A percentile compares a stretch with the other conserved stretches of the same genome.
Evolutionary conservation across 1,140 invertebrate species (phyloP).

Genomic region (Pogonus chalceus): DNA sequence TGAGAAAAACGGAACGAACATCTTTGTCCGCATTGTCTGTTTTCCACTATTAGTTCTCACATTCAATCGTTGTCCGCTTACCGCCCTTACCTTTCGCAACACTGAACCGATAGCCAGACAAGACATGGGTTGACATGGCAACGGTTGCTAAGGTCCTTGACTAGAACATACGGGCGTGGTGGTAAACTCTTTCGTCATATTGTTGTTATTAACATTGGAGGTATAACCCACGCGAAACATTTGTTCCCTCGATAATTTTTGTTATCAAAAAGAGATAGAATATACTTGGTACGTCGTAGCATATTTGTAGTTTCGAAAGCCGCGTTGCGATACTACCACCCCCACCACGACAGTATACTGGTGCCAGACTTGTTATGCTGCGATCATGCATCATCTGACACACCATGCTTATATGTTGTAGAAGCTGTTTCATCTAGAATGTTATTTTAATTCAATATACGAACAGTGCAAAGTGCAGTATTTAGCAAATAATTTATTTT

Average conservation of each 20-base stretch:
- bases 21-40: neutral
- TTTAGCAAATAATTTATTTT: too few species aligned
- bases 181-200: neutral
- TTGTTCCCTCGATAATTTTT: neutral
- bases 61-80: neutral
- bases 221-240: neutral
- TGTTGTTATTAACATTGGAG: neutral
- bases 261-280: neutral
- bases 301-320: too few species aligned
- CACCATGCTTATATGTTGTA: too few species aligned
- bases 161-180: neutral
- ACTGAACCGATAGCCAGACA: slow-evolving; percentile 3
- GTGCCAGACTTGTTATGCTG: too few species aligned
- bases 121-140: slow-evolving; percentile 15
- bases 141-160: slow-evolving; percentile 13
- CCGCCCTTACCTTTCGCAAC: neutral
- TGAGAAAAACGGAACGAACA: too few species aligned
- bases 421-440: too few species aligned
- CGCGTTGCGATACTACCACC: too few species aligned
- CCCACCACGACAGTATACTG: too few species aligned
- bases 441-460: too few species aligned
- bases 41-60: neutral
- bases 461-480: too few species aligned
- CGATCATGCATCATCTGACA: too few species aligned
- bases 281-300: neutral